Conservation (phyloP, 2,888 invertebrate genomes). For the Pristionchus mayeri region DNA sequence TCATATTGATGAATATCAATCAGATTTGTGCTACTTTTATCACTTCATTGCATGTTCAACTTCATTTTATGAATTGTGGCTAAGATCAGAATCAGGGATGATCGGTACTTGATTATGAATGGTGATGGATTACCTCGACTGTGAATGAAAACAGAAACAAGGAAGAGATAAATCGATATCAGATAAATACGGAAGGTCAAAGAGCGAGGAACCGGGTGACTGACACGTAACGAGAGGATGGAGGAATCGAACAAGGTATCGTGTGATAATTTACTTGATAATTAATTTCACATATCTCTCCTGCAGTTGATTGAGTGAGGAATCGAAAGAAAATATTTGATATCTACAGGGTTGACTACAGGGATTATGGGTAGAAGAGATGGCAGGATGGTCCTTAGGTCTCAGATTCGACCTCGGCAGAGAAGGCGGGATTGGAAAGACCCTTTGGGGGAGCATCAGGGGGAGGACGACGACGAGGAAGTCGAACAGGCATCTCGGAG, state of each 20-base stretch:
- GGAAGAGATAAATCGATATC: too few species aligned
- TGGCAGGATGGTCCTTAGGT: background rate
- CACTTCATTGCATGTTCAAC: background rate
- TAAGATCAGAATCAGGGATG: background rate
- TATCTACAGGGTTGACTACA: too few species aligned
- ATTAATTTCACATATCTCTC: too few species aligned
- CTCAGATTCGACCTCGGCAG: background rate
- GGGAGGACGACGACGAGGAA: conserved; percentile 25
- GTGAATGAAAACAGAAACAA: too few species aligned
- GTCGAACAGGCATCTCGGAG: background rate
- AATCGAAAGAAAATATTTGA: too few species aligned
- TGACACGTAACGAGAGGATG: background rate
- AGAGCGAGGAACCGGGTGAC: background rate
- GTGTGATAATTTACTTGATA: too few species aligned
- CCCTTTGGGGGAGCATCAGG: too few species aligned
- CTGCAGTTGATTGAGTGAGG: too few species aligned
- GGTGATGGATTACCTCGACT: too few species aligned
- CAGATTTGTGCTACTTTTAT: background rate
- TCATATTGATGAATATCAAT: background rate
- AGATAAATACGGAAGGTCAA: background rate
- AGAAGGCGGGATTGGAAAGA: conserved; percentile 35
- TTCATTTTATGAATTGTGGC: background rate
- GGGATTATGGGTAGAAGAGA: too few species aligned
- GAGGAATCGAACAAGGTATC: too few species aligned
- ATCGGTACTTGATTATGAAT: too few species aligned